phyloP scores from a whole-genome alignment of 2,888 invertebrate species.

The Clostera curtula region DNA sequence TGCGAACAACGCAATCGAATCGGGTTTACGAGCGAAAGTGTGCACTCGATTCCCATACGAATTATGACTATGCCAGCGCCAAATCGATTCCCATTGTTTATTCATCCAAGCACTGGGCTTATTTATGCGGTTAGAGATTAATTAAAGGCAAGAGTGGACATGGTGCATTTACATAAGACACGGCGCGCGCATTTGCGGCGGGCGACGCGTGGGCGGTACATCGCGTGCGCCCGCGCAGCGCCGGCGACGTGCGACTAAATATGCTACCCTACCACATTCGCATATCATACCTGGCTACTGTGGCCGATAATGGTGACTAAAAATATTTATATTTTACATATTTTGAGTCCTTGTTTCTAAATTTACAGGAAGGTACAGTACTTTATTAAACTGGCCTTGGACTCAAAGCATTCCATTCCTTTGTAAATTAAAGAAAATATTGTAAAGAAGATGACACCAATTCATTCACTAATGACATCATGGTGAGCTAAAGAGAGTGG shows the following conservation, averaged over 20 bases:
- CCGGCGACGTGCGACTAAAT: slow-evolving; percentile 4
- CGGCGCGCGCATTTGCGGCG: slow-evolving; percentile 67
- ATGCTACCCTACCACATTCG: slow-evolving; percentile 31
- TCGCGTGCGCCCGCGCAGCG: slow-evolving; percentile 29
- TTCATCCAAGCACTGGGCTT: slow-evolving; percentile 51
- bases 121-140: slow-evolving; percentile 70
- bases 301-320: too few relatives aligned
- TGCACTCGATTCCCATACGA: slow-evolving; percentile 11
- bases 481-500: too few relatives aligned
- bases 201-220: slow-evolving; percentile 48
- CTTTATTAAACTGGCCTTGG: too few relatives aligned
- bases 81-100: slow-evolving; percentile 37
- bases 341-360: too few relatives aligned
- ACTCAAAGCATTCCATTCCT: too few relatives aligned
- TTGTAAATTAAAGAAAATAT: too few relatives aligned
- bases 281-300: slow-evolving; percentile 35
- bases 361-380: too few relatives aligned
- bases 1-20: slow-evolving; percentile 11
- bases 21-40: slow-evolving; percentile 7
- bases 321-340: too few relatives aligned
- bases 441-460: too few relatives aligned
- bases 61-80: slow-evolving; percentile 11
- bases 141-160: slow-evolving; percentile 65
- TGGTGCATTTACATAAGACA: slow-evolving; percentile 72
- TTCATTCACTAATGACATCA: too few relatives aligned